Evolutionary conservation across 2,113 vertebrate genomes (phyloP).

Genomic region (Mirounga angustirostris): DNA sequence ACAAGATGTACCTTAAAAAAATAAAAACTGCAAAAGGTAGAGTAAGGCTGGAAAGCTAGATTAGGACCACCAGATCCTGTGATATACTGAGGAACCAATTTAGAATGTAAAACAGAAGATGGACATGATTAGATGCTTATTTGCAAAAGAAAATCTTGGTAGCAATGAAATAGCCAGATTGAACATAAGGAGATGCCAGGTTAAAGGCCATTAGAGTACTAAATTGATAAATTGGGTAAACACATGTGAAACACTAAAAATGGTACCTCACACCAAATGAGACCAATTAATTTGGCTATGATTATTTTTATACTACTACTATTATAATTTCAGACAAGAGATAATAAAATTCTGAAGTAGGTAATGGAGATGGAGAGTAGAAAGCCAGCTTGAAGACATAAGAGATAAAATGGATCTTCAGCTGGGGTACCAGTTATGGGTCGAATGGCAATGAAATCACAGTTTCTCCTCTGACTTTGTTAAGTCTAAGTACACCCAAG

Average conservation of each 20-base stretch:
- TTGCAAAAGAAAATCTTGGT: neutral
- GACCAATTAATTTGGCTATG: constrained; percentile 21
- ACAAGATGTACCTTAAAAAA: neutral
- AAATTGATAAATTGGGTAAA: neutral
- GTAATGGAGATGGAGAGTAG: neutral
- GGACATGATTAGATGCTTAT: neutral
- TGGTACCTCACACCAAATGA: neutral
- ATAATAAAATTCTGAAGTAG: neutral
- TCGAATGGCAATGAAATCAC: neutral
- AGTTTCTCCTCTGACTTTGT: neutral
- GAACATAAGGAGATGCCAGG: neutral
- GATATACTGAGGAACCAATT: neutral
- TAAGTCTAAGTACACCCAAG: neutral
- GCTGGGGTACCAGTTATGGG: neutral
- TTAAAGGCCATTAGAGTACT: neutral
- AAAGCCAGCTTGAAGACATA: neutral
- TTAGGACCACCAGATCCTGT: neutral
- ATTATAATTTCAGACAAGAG: neutral
- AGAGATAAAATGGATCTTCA: neutral
- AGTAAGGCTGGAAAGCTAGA: neutral
- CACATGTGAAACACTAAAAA: neutral
- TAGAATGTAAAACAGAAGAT: constrained; percentile 25
- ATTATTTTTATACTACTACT: neutral
- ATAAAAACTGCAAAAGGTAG: neutral
- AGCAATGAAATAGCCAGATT: neutral